Conservation (phyloP, 2,113 vertebrate genomes). For the Cyphomyrus plagiostoma region DNA sequence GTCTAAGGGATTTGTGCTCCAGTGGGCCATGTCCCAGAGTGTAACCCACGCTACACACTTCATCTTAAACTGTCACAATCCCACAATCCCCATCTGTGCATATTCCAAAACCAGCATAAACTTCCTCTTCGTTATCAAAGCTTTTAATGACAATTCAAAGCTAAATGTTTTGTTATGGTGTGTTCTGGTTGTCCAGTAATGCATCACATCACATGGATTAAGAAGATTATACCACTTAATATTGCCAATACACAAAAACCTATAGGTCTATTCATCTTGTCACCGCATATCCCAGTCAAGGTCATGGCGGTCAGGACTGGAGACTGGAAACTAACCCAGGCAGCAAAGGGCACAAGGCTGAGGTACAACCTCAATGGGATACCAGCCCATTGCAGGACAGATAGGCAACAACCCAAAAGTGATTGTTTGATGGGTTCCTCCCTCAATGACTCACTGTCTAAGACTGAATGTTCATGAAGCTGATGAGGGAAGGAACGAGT, state of each 20-base stretch:
- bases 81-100: not conserved
- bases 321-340: not conserved
- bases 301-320: not conserved
- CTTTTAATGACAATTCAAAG: not conserved
- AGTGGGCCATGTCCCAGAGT: not conserved
- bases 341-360: not conserved
- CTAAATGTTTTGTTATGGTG: not conserved
- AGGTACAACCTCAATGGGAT: too few relatives aligned
- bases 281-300: not conserved
- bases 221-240: not conserved
- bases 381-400: too few relatives aligned
- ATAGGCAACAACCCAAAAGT: too few relatives aligned
- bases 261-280: not conserved
- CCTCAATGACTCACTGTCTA: not conserved
- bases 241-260: not conserved
- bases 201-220: not conserved
- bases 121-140: not conserved
- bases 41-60: not conserved
- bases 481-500: not conserved
- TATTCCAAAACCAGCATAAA: not conserved
- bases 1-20: not conserved
- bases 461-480: not conserved
- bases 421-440: not conserved
- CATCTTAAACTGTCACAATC: not conserved
- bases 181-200: not conserved